These are phyloP conservation scores for Bactericera cockerelli DNA, from an alignment of 1,140 invertebrate genomes.

Conservation along the genomic window DNA sequence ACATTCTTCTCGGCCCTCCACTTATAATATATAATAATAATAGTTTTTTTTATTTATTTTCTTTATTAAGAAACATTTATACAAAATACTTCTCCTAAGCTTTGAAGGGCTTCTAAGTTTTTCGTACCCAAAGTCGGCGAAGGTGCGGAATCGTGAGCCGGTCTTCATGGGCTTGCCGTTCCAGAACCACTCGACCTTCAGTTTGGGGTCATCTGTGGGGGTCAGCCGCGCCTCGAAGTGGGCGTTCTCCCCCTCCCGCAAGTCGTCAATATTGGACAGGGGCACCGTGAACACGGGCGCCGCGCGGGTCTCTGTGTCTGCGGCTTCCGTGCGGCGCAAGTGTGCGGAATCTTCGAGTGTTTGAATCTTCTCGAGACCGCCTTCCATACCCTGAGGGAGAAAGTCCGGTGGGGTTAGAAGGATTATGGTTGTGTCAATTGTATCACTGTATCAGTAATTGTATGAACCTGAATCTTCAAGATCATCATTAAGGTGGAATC, in stretches of 20 bases:
- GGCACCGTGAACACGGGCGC: slow-evolving; percentile 84
- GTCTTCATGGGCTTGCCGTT: slow-evolving; percentile 79
- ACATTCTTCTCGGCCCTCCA: too few relatives aligned
- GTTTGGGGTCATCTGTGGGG: slow-evolving; percentile 83
- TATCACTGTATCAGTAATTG: too few relatives aligned
- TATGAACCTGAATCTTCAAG: too few relatives aligned
- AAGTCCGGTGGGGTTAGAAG: slow-evolving; percentile 15
- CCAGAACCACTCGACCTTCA: slow-evolving; percentile 92
- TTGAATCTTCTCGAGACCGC: slow-evolving; percentile 80
- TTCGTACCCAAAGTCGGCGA: slow-evolving; percentile 91
- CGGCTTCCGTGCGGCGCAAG: slow-evolving; percentile 47
- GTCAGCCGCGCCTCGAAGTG: slow-evolving; percentile 88
- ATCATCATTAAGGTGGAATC: too few relatives aligned
- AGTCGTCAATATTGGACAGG: slow-evolving; percentile 64
- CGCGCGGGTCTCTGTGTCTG: slow-evolving; percentile 52
- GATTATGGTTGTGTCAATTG: too few relatives aligned
- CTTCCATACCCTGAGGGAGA: slow-evolving; percentile 66
- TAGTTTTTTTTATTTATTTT: too few relatives aligned
- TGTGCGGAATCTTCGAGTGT: slow-evolving; percentile 75
- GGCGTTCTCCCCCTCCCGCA: slow-evolving; percentile 78
- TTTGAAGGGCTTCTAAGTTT: too few relatives aligned
- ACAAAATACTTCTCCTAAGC: too few relatives aligned
- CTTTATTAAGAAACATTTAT: too few relatives aligned
- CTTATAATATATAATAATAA: too few relatives aligned
- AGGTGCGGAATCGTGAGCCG: slow-evolving; percentile 78